Evolutionary conservation across 2,888 invertebrate species (phyloP).

Genomic region (Invenusta paracnida): DNA sequence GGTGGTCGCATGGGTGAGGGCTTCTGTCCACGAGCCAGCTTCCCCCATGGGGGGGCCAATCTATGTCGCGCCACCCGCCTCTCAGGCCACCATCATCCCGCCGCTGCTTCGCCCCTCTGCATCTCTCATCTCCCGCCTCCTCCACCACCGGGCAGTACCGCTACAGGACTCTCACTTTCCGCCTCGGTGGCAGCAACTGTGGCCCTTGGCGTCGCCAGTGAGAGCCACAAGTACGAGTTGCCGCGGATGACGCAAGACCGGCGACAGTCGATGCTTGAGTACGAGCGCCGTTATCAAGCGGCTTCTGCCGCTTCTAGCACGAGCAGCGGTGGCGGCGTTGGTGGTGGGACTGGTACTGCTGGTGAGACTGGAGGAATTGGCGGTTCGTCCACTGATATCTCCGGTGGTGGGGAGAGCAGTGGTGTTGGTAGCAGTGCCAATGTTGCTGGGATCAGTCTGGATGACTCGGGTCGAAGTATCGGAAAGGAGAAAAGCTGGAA

Average conservation of each 20-base stretch:
- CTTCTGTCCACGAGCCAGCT: no score
- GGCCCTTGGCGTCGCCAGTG: neutral
- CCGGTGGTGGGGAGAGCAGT: no score
- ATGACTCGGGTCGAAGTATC: no score
- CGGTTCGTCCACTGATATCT: no score
- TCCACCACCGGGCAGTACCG: neutral
- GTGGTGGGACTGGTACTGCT: no score
- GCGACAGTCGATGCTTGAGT: neutral
- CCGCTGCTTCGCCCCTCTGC: neutral
- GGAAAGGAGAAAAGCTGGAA: neutral
- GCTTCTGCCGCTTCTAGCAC: no score
- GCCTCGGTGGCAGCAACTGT: neutral
- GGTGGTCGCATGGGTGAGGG: no score
- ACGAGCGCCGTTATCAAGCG: neutral
- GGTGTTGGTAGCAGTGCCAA: no score
- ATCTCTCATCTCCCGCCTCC: neutral
- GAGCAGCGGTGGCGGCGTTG: no score
- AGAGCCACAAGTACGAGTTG: neutral
- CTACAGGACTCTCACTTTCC: neutral
- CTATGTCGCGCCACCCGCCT: neutral
- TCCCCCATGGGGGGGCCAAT: neutral
- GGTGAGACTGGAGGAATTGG: neutral
- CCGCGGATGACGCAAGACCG: neutral
- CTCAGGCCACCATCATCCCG: neutral
- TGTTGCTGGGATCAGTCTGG: no score